Percentiles rank a stretch among this genome's conserved stretches.
Evolutionary conservation across 2,797 vertebrate genomes (phyloP).

Genomic region (Neosilurus mollespiculum): DNA sequence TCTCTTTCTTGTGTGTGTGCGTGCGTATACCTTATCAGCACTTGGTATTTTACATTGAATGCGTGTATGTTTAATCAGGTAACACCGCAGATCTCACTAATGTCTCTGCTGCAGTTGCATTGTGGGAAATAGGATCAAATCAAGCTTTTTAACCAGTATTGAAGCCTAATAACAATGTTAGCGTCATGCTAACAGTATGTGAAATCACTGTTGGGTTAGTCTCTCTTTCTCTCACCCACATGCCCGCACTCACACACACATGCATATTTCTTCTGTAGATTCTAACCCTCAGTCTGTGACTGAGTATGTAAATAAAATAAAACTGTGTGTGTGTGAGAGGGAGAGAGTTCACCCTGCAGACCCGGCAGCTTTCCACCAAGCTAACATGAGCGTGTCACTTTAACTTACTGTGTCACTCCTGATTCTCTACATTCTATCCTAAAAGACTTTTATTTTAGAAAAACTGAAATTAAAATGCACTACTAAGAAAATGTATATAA

Average conservation of each 20-base stretch:
- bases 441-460: background rate
- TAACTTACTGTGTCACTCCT: background rate
- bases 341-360: background rate
- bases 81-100: background rate
- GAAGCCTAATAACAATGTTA: background rate
- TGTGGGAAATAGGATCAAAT: background rate
- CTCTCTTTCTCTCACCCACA: too few relatives aligned
- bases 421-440: background rate
- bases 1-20: background rate
- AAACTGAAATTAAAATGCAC: conserved; percentile 61
- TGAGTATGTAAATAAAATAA: conserved; percentile 2
- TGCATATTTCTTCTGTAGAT: background rate
- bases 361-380: background rate
- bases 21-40: background rate
- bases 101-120: background rate
- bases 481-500: conserved; percentile 64
- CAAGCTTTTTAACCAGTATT: background rate
- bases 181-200: background rate
- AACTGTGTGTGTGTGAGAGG: background rate
- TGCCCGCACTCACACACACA: too few relatives aligned
- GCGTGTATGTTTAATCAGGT: background rate
- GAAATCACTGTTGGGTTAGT: background rate
- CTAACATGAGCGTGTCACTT: background rate
- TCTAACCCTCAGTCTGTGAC: conserved; percentile 24
- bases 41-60: background rate